These are phyloP conservation scores for Diplodus puntazzo DNA, from an alignment of 2,797 vertebrate species.

Conservation along the genomic window DNA sequence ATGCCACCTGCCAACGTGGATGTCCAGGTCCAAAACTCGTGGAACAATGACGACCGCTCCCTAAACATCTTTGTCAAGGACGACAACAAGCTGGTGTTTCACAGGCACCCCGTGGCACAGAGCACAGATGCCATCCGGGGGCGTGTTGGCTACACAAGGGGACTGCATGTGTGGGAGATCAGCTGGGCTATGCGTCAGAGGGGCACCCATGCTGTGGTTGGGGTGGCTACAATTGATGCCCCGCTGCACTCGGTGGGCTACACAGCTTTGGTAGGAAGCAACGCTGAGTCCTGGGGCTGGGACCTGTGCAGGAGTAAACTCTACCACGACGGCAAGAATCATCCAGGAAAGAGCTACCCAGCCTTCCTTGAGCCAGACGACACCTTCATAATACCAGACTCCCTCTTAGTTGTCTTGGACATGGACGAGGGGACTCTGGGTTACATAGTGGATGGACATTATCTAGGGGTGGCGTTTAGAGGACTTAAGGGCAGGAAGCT, in stretches of 20 bases:
- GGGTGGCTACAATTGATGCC: constrained; percentile 93
- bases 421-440: constrained; percentile 99
- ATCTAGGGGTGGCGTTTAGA: constrained; percentile 96
- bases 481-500: constrained; percentile 98
- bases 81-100: constrained; percentile 96
- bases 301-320: constrained; percentile 98
- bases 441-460: constrained; percentile 98
- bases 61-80: constrained; percentile 99
- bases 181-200: constrained; percentile 98
- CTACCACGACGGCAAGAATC: constrained; percentile 97
- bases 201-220: constrained; percentile 96
- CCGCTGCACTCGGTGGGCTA: constrained; percentile 97
- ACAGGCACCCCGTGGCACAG: constrained; percentile 98
- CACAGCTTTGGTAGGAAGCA: constrained; percentile 95
- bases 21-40: constrained; percentile 92
- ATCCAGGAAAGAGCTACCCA: constrained; percentile 94
- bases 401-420: constrained; percentile 96
- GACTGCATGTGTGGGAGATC: constrained; percentile 99
- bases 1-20: constrained; percentile 91
- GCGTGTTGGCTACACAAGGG: constrained; percentile 95
- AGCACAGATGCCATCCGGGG: constrained; percentile 97
- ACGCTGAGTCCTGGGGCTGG: constrained; percentile 98
- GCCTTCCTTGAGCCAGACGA: constrained; percentile 95
- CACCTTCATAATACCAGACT: constrained; percentile 97
- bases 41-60: constrained; percentile 97